Evolutionary conservation across 2,797 vertebrate species (phyloP).

Genomic region (Oophaga sylvatica): DNA sequence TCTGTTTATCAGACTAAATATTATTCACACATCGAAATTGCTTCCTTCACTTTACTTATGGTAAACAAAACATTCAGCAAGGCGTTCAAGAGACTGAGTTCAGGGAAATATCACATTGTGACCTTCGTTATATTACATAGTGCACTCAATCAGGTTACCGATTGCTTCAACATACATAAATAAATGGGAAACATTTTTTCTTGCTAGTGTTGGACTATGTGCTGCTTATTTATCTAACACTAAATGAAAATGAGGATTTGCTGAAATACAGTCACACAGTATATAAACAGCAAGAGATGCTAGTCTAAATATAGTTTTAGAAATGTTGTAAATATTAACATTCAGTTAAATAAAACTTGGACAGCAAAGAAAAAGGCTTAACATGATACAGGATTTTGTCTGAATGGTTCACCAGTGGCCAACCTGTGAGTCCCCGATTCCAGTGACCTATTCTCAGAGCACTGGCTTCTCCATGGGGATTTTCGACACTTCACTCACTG

Average conservation of each 20-base stretch:
- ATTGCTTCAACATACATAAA: background rate
- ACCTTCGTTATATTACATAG: too few relatives aligned
- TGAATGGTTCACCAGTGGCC: constrained; percentile 97
- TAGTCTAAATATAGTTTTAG: background rate
- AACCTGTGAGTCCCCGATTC: constrained; percentile 99
- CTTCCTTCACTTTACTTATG: too few relatives aligned
- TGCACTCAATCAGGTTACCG: too few relatives aligned
- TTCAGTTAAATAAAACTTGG: constrained; percentile 78
- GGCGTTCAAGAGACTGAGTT: too few relatives aligned
- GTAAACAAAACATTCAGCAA: too few relatives aligned
- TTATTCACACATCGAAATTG: too few relatives aligned
- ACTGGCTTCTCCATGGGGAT: constrained; percentile 99
- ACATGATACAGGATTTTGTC: constrained; percentile 99
- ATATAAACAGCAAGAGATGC: background rate
- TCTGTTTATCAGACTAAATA: too few relatives aligned
- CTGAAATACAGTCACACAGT: background rate
- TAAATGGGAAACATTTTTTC: background rate
- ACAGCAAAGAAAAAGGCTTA: constrained; percentile 92
- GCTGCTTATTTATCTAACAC: background rate
- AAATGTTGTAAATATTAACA: background rate
- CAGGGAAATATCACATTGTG: too few relatives aligned
- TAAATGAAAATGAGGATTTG: background rate
- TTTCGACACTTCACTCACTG: constrained; percentile 98
- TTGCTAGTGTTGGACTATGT: background rate
- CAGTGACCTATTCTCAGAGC: constrained; percentile 99